Percentiles rank a stretch among this genome's conserved stretches.
Conservation (phyloP, 1,140 invertebrate genomes). For the Diachasma alloeum region DNA sequence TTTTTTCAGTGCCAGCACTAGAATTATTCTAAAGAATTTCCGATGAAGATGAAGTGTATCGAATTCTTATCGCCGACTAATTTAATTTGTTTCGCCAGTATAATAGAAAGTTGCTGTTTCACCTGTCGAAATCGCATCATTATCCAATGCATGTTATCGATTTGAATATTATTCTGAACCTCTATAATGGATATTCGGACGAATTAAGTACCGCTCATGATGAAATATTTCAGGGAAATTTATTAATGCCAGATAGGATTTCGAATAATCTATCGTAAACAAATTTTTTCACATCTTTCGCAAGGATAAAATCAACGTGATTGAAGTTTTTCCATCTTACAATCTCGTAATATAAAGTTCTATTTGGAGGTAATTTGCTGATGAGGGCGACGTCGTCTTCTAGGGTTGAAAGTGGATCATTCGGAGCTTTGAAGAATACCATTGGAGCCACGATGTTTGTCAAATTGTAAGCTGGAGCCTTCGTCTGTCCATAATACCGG, state of each 20-base stretch:
- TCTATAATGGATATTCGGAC: too few species aligned
- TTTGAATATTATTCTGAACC: too few species aligned
- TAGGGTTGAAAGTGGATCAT: not conserved
- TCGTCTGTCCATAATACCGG: not conserved
- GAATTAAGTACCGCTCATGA: too few species aligned
- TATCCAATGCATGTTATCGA: too few species aligned
- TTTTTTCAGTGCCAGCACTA: too few species aligned
- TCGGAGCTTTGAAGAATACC: not conserved
- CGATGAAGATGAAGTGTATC: too few species aligned
- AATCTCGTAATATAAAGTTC: not conserved
- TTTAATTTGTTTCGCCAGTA: too few species aligned
- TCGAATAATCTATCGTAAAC: not conserved
- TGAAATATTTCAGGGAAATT: not conserved
- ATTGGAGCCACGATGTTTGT: not conserved
- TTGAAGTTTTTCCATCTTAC: not conserved
- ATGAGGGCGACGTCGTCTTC: not conserved
- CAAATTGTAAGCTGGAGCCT: not conserved
- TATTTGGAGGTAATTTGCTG: not conserved
- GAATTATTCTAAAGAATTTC: too few species aligned
- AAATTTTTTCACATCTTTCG: not conserved
- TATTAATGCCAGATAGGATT: not conserved
- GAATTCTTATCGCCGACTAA: too few species aligned
- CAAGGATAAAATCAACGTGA: not conserved
- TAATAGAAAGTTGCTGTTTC: too few species aligned
- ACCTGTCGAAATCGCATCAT: too few species aligned